Evolutionary conservation across 2,113 vertebrate species (phyloP).

Genomic region (Gymnorhina tibicen): DNA sequence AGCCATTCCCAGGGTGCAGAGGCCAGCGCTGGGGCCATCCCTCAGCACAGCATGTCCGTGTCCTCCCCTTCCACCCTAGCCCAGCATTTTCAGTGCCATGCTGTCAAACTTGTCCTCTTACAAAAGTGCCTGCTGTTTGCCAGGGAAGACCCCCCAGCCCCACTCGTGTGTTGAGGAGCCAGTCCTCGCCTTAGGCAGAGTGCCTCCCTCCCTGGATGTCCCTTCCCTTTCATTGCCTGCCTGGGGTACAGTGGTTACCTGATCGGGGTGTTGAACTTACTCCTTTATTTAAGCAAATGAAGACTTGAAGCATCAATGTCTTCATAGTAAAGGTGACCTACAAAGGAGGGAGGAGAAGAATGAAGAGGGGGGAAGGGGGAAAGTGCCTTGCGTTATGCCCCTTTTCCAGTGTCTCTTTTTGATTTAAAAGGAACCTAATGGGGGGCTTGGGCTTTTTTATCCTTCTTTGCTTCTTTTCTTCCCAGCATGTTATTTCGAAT

Average conservation of each 20-base stretch:
- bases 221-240: accelerated
- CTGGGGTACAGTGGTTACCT: not conserved
- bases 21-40: accelerated
- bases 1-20: not conserved
- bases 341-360: not conserved
- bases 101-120: not conserved
- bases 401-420: not conserved
- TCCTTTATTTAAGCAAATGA: conserved; percentile 22
- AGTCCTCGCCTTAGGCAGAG: accelerated
- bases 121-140: not conserved
- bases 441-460: conserved; percentile 39
- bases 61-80: not conserved
- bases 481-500: not conserved
- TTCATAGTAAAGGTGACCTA: conserved; percentile 45
- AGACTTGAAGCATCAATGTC: not conserved
- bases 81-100: not conserved
- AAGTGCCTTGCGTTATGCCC: not conserved
- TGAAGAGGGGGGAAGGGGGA: not conserved
- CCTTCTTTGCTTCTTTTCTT: conserved; percentile 20
- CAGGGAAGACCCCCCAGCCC: not conserved
- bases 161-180: accelerated
- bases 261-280: not conserved
- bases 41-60: not conserved
- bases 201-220: not conserved
- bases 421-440: not conserved